Base-by-base conservation (phyloP, 2,113 vertebrate genomes). In the Hippocampus comes region DNA sequence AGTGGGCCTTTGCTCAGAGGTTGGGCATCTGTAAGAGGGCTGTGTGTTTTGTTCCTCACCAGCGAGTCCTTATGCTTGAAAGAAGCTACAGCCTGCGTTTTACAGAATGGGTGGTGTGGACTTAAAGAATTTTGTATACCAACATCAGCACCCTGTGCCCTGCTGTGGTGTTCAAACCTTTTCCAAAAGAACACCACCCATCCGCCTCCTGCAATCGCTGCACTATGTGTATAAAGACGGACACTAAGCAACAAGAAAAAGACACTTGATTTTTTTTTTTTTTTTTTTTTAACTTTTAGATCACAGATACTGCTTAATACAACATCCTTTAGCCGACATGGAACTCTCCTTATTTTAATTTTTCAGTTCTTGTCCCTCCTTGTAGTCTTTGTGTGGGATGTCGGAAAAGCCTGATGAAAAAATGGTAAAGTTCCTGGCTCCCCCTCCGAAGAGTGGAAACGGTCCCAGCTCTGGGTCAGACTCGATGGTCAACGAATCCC, bases 391-490 rank as follows among this genome's bases (percentile, higher is more conserved):
- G 80, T 73, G 91, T 90, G 82, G 83, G 87, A 94, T 94, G 93
- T 93, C 93, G 75, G 92, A 93, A 90, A 94, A 91, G 84, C 82
- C 89, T 82, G 88, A 83, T 71, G 84, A 90, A 79, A 93, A 91
- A 82, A 92, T 94, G 88, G 92, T 92, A 68, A 93, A 92, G 78
- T 94, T 93, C 86, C 88, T 94, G 76, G 90, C 91, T 84, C 92
- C 96, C 75, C 92, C 89, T 77, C 90, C 93, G 12, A 93, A 92
- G 81, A 95, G 94, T 80, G 94, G 94, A 89, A 97, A 95, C 74
- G 92, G 94, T 84, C 96, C 95, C 74, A 94, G 94, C 70, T 95
- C 95, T 70, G 96, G 96, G 86, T 98, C 96, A 43, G 96, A 98
- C 84, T 95, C 95, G 2, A 94, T 95, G 71, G 86, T 97, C n/a